Conservation (phyloP, 2,888 invertebrate genomes). For the Drosophila peninsularis region DNA sequence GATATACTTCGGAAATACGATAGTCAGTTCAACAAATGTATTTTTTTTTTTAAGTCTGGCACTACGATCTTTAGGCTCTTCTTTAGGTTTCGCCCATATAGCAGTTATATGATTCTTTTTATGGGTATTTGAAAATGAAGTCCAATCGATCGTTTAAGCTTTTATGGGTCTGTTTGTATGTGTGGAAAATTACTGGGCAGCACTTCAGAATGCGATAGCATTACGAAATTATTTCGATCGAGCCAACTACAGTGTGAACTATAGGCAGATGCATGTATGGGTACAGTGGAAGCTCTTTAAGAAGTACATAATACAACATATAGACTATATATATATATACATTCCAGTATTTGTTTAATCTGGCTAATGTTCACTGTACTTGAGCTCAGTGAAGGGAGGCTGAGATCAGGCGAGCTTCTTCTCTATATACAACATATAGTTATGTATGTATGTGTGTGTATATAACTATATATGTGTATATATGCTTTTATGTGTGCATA, state of each 20-base stretch:
- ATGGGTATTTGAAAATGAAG: constrained; percentile 13
- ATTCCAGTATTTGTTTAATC: neutral
- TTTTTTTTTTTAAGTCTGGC: neutral
- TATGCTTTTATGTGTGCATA: neutral
- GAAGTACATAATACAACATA: neutral
- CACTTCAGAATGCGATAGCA: constrained; percentile 53
- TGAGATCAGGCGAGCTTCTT: neutral
- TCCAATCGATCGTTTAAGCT: constrained; percentile 27
- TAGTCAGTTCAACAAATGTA: too few relatives aligned
- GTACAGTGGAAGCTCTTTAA: neutral
- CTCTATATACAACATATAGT: neutral
- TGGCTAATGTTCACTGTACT: neutral
- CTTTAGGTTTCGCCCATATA: neutral
- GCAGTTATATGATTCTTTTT: neutral
- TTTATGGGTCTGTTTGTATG: constrained; percentile 24
- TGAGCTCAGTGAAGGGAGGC: neutral
- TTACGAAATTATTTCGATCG: constrained; percentile 35
- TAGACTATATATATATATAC: neutral
- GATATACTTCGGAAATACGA: neutral
- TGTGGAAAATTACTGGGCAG: constrained; percentile 60
- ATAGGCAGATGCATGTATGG: neutral
- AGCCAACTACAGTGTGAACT: constrained; percentile 10
- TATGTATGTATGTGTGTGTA: too few relatives aligned
- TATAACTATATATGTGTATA: constrained; percentile 3
- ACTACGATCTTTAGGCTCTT: neutral